Evolutionary conservation across 1,140 invertebrate species (phyloP).

Genomic region (Pseudomyrmex dendroicus): DNA sequence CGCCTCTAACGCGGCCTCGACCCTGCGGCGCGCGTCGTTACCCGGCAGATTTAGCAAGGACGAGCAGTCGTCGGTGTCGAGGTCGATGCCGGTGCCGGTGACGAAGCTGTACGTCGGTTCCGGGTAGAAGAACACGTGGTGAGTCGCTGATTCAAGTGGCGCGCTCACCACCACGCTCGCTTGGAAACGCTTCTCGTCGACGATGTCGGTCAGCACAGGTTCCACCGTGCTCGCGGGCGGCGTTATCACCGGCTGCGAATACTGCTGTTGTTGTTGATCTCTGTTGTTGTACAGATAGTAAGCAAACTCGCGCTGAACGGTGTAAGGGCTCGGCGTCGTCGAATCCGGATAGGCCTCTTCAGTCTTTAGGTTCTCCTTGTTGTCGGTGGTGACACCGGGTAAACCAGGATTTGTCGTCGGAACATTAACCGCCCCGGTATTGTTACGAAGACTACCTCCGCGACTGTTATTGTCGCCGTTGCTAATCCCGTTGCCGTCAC

Average conservation of each 20-base stretch:
- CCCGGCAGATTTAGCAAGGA: conserved; percentile 83
- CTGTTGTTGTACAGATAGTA: conserved; percentile 77
- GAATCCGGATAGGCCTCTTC: conserved; percentile 67
- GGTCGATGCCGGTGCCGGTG: conserved; percentile 66
- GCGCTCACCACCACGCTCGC: conserved; percentile 50
- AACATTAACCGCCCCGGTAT: conserved; percentile 8
- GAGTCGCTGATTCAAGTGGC: conserved; percentile 37
- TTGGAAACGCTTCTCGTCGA: conserved; percentile 74
- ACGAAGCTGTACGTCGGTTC: conserved; percentile 74
- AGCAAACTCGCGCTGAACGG: conserved; percentile 70
- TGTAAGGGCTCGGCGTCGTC: conserved; percentile 41
- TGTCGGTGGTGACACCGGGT: conserved; percentile 50
- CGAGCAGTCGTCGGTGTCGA: conserved; percentile 73
- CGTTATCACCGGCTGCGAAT: conserved; percentile 45
- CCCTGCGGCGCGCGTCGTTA: conserved; percentile 89
- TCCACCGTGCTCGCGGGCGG: conserved; percentile 65
- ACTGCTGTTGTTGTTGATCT: conserved; percentile 61
- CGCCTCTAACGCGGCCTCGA: conserved; percentile 89
- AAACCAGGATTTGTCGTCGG: conserved; percentile 49
- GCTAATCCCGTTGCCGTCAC: conserved; percentile 35
- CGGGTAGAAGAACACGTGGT: conserved; percentile 76
- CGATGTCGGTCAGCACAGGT: conserved; percentile 79
- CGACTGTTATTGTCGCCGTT: conserved; percentile 15
- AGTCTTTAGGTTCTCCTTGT: conserved; percentile 82
- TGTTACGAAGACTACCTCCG: conserved; percentile 26